Conservation (phyloP, 2,888 invertebrate species). For the Platerodrilus igneus region DNA sequence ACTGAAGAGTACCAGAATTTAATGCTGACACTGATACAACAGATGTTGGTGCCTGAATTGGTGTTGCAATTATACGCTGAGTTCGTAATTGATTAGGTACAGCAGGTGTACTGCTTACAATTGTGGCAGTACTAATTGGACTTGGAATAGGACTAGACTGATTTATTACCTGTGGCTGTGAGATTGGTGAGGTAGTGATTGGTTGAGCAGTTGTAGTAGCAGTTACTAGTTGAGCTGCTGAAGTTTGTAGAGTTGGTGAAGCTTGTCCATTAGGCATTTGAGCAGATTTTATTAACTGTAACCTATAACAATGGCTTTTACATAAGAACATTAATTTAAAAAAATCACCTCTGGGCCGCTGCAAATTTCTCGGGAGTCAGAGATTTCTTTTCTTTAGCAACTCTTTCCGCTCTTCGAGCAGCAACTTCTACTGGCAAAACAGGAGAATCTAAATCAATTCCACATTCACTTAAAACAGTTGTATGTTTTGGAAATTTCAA, state of each 20-base stretch:
- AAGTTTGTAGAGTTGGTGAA: constrained; percentile 31
- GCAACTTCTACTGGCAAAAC: constrained; percentile 79
- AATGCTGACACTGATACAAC: constrained; percentile 46
- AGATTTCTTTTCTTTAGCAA: constrained; percentile 74
- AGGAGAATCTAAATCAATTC: constrained; percentile 80
- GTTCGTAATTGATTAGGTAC: constrained; percentile 39
- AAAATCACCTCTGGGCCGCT: constrained; percentile 23
- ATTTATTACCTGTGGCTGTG: constrained; percentile 25
- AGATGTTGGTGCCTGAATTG: constrained; percentile 42
- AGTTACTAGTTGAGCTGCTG: constrained; percentile 34
- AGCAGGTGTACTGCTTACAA: too few species aligned
- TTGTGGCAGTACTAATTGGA: too few species aligned
- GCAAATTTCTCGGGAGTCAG: constrained; percentile 36
- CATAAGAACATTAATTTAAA: background rate
- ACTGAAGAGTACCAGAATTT: constrained; percentile 43
- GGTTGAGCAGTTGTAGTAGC: constrained; percentile 45
- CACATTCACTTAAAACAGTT: constrained; percentile 75
- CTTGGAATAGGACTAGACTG: constrained; percentile 40
- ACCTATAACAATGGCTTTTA: constrained; percentile 5
- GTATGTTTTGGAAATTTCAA: constrained; percentile 81
- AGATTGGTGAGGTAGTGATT: constrained; percentile 38
- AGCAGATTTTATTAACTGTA: constrained; percentile 18
- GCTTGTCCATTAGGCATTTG: constrained; percentile 19
- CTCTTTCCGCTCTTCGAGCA: constrained; percentile 73
- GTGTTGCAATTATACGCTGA: constrained; percentile 43